Conservation (phyloP, 2,888 invertebrate genomes). For the Torymus auratus region DNA sequence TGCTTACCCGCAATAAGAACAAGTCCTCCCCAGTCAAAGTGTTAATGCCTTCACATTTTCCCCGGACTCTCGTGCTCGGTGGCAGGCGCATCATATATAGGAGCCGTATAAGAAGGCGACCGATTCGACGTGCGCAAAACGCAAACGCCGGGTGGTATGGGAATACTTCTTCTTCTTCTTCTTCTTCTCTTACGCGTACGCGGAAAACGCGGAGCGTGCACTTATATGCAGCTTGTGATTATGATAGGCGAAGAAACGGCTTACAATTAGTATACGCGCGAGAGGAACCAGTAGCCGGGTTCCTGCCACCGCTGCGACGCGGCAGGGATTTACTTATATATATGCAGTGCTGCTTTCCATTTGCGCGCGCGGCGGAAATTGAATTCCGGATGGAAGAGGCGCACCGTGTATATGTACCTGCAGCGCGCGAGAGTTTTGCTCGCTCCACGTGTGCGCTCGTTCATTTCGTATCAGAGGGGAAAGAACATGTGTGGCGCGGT, state of each 20-base stretch:
- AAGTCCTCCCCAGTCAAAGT: neutral
- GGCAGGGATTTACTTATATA: too few relatives aligned
- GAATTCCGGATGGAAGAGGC: slow-evolving; percentile 36
- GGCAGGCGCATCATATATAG: too few relatives aligned
- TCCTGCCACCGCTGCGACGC: too few relatives aligned
- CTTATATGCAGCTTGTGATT: slow-evolving; percentile 29
- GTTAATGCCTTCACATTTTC: neutral
- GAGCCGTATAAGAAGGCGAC: neutral
- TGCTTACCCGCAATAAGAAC: neutral
- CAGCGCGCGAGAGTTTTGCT: neutral
- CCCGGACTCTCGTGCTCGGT: too few relatives aligned
- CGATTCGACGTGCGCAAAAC: slow-evolving; percentile 28
- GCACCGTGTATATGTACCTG: slow-evolving; percentile 2
- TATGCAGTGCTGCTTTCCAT: neutral
- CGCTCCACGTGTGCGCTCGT: neutral
- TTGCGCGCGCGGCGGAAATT: slow-evolving; percentile 46
- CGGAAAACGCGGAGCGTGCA: slow-evolving; percentile 17
- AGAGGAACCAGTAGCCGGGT: slow-evolving; percentile 29
- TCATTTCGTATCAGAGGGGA: neutral
- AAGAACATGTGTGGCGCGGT: neutral
- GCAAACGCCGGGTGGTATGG: slow-evolving; percentile 17
- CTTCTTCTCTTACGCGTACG: neutral
- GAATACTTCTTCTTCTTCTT: neutral
- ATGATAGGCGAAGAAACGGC: slow-evolving; percentile 5
- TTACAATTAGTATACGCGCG: slow-evolving; percentile 30